phyloP scores from a whole-genome alignment of 35 echinoderm and acorn worm species.

The Acanthaster planci region DNA sequence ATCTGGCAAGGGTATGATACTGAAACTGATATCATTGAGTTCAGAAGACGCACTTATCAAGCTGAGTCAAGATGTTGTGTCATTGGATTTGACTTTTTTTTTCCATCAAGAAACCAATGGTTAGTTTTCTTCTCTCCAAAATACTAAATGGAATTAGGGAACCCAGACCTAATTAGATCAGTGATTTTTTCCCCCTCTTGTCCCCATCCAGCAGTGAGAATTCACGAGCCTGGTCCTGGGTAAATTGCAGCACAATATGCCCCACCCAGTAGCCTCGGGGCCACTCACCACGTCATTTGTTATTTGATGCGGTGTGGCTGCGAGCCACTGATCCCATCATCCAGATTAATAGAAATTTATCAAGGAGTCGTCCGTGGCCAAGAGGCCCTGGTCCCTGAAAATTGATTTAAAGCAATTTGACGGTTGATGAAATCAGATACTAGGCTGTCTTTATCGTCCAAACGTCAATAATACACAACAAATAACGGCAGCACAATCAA shows the following conservation, averaged over 20 bases:
- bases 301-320: slow-evolving; percentile 28
- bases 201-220: neutral
- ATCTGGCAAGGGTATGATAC: neutral
- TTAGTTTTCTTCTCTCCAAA: neutral
- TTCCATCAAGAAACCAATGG: neutral
- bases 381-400: slow-evolving; percentile 9
- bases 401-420: slow-evolving; percentile 32
- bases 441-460: slow-evolving; percentile 17
- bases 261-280: neutral
- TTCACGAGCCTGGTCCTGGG: neutral
- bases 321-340: slow-evolving; percentile 14
- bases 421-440: slow-evolving; percentile 26
- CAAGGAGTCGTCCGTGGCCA: slow-evolving; percentile 24
- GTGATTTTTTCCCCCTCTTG: neutral
- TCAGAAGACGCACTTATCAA: neutral
- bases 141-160: slow-evolving; percentile 2
- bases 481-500: slow-evolving; percentile 29
- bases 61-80: slow-evolving; percentile 8
- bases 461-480: slow-evolving; percentile 28
- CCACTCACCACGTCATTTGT: slow-evolving; percentile 17
- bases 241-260: slow-evolving; percentile 20
- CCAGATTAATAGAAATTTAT: slow-evolving; percentile 28
- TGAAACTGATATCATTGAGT: neutral
- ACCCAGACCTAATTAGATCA: slow-evolving; percentile 16
- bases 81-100: neutral